Evolutionary conservation across 2,888 invertebrate genomes (phyloP).

Genomic region (Heteropelma amictum): DNA sequence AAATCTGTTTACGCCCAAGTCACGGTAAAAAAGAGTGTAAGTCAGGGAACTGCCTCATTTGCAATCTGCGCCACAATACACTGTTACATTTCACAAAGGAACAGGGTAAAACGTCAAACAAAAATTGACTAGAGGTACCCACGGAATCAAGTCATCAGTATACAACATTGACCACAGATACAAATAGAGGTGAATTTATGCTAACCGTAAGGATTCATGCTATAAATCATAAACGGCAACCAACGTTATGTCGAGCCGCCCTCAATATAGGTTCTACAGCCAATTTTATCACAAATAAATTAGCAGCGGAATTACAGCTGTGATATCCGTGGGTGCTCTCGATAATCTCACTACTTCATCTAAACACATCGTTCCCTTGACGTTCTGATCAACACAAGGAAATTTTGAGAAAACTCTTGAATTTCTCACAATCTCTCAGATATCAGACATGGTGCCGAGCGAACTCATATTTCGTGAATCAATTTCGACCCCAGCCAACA

Average conservation of each 20-base stretch:
- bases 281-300: background rate
- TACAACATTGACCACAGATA: background rate
- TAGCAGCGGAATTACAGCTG: background rate
- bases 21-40: background rate
- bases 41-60: background rate
- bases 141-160: background rate
- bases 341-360: background rate
- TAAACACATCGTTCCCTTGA: background rate
- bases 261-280: background rate
- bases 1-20: background rate
- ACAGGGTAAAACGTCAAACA: too few species aligned
- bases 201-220: background rate
- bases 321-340: background rate
- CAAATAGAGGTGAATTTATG: background rate
- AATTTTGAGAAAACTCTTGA: background rate
- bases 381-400: too few species aligned
- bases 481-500: constrained; percentile 2
- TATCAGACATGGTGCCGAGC: background rate
- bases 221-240: background rate
- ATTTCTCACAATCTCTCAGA: too few species aligned
- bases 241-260: background rate
- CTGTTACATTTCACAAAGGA: background rate
- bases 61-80: background rate
- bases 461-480: background rate
- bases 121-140: background rate